Conservation (phyloP, 2,797 vertebrate species). For the Acipenser oxyrinchus region DNA sequence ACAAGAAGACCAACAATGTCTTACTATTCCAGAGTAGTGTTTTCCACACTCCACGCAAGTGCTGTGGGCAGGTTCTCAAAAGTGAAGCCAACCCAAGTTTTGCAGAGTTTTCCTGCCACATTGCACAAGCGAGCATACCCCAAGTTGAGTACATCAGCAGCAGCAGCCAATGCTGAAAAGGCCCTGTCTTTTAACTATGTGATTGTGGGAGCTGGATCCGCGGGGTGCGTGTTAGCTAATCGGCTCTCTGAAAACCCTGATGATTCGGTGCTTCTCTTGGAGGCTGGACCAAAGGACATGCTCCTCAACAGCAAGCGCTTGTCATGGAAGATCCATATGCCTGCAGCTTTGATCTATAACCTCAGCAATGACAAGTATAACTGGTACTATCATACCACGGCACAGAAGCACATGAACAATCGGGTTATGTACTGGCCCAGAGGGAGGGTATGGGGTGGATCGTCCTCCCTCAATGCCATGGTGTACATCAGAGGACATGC, state of each 20-base stretch:
- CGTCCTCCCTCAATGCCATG: slow-evolving; percentile 94
- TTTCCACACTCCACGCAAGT: background rate
- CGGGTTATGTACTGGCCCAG: slow-evolving; percentile 89
- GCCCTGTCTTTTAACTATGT: slow-evolving; percentile 66
- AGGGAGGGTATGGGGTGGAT: slow-evolving; percentile 90
- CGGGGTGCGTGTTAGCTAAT: slow-evolving; percentile 84
- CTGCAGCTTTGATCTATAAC: slow-evolving; percentile 85
- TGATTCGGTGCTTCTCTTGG: slow-evolving; percentile 72
- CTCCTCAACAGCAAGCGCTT: slow-evolving; percentile 62
- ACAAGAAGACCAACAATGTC: slow-evolving; percentile 28
- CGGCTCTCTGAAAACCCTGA: slow-evolving; percentile 75
- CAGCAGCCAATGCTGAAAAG: slow-evolving; percentile 18
- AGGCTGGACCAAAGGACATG: slow-evolving; percentile 85
- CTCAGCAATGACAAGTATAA: slow-evolving; percentile 85
- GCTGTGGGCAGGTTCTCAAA: background rate
- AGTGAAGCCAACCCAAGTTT: background rate
- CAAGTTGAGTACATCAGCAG: slow-evolving; percentile 34
- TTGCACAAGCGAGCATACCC: background rate
- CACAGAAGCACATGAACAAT: slow-evolving; percentile 72
- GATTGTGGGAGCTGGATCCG: slow-evolving; percentile 85
- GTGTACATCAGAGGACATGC: slow-evolving; percentile 90
- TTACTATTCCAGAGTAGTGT: slow-evolving; percentile 23
- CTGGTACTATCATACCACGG: slow-evolving; percentile 86
- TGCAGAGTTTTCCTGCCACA: background rate
- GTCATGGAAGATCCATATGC: slow-evolving; percentile 96